Evolutionary conservation across 2,797 vertebrate species (phyloP).

Genomic region (Anguilla marmorata): DNA sequence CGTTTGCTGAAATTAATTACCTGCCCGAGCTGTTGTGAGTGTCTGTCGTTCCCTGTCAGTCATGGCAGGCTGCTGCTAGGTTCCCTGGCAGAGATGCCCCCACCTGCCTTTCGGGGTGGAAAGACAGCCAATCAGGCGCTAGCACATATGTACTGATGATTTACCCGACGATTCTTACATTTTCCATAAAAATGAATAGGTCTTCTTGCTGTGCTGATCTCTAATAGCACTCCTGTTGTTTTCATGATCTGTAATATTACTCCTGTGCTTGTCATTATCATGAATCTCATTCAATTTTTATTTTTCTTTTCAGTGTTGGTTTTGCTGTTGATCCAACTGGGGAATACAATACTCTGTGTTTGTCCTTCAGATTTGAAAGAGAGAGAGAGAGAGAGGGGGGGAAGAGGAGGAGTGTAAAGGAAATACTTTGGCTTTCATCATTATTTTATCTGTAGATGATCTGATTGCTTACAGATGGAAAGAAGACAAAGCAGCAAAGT

Average conservation of each 20-base stretch:
- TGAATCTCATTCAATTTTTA: background rate
- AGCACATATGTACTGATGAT: background rate
- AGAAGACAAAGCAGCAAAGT: background rate
- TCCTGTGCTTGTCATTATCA: background rate
- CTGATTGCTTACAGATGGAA: background rate
- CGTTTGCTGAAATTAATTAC: constrained; percentile 82
- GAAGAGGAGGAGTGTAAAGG: background rate
- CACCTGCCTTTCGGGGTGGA: constrained; percentile 50
- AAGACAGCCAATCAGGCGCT: background rate
- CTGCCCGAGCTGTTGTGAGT: constrained; percentile 65
- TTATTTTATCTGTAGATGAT: background rate
- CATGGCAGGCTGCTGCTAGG: constrained; percentile 64
- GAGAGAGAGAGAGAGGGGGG: background rate
- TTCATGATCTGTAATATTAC: background rate
- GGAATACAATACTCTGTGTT: background rate
- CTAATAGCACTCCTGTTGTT: background rate
- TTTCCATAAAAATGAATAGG: background rate
- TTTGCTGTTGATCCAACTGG: background rate
- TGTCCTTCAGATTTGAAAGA: background rate
- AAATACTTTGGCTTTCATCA: background rate
- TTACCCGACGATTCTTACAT: background rate
- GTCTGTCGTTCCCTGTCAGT: constrained; percentile 70
- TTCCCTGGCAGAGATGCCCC: constrained; percentile 42
- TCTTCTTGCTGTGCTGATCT: background rate
- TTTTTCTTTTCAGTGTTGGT: background rate